phyloP scores from a whole-genome alignment of 2,888 invertebrate species.

The Rhimphoctona megacephalus region DNA sequence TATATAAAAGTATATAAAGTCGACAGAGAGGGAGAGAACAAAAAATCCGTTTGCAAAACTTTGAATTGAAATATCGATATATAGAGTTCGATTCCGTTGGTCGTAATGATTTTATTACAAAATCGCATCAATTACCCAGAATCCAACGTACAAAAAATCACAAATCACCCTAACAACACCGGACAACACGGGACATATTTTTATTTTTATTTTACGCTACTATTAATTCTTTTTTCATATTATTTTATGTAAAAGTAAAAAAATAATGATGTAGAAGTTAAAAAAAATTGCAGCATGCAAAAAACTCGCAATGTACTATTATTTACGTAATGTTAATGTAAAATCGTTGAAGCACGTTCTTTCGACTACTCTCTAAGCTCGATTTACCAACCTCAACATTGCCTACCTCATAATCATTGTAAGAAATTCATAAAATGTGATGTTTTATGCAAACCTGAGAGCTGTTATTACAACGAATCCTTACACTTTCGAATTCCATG shows the following conservation, averaged over 20 bases:
- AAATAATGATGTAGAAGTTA: slow-evolving; percentile 31
- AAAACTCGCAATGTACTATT: slow-evolving; percentile 46
- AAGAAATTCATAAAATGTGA: slow-evolving; percentile 55
- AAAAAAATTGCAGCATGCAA: slow-evolving; percentile 4
- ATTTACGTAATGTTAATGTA: slow-evolving; percentile 46
- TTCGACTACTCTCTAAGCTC: slow-evolving; percentile 23
- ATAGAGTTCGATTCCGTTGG: not conserved
- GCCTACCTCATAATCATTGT: slow-evolving; percentile 37
- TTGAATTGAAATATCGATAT: slow-evolving; percentile 16
- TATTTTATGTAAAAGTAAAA: slow-evolving; percentile 10
- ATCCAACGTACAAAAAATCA: slow-evolving; percentile 1
- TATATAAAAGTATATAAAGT: slow-evolving; percentile 36
- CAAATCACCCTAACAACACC: slow-evolving; percentile 11
- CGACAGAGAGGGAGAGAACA: not conserved
- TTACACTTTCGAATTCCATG: not conserved
- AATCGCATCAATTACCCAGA: not conserved
- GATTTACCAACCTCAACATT: slow-evolving; percentile 35
- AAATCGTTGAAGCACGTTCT: slow-evolving; percentile 45
- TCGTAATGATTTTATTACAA: not conserved
- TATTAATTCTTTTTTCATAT: slow-evolving; percentile 11
- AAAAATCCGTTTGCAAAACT: not conserved
- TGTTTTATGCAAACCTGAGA: slow-evolving; percentile 40
- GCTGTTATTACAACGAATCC: slow-evolving; percentile 19
- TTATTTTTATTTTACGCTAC: not conserved
- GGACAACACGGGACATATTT: not conserved